phyloP scores from a whole-genome alignment of 2,113 vertebrate species.

The Daphoenositta chrysoptera region DNA sequence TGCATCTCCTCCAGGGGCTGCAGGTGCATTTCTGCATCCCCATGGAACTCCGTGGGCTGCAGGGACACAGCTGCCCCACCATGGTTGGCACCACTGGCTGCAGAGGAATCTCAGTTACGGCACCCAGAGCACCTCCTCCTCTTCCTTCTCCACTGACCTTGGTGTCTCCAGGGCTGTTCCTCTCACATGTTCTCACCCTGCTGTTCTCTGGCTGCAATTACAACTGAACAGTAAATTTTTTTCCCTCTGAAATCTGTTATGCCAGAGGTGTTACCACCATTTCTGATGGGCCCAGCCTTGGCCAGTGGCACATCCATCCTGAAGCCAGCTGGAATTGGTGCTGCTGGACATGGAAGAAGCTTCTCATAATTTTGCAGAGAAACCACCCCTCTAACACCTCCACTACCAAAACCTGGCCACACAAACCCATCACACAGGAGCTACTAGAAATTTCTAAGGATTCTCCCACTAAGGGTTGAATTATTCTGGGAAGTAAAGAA shows the following conservation, averaged over 20 bases:
- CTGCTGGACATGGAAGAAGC: not conserved
- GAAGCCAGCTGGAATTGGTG: not conserved
- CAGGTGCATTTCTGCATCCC: not conserved
- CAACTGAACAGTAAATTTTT: rapidly evolving
- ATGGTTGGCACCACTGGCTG: rapidly evolving
- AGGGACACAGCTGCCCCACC: not conserved
- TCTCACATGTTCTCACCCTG: no score
- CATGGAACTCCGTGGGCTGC: rapidly evolving
- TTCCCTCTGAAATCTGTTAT: not conserved
- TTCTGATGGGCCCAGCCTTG: not conserved
- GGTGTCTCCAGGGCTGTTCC: not conserved
- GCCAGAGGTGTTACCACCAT: rapidly evolving
- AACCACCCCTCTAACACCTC: not conserved
- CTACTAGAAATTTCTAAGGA: not conserved
- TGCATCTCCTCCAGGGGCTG: not conserved
- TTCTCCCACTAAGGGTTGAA: not conserved
- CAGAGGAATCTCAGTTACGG: not conserved
- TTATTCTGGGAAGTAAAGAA: not conserved
- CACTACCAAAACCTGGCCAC: not conserved
- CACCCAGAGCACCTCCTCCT: not conserved
- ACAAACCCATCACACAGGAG: not conserved
- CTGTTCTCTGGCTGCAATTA: rapidly evolving
- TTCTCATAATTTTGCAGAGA: not conserved
- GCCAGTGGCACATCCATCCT: not conserved
- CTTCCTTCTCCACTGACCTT: not conserved